Conservation (phyloP, 2,888 invertebrate genomes). For the Aradus depressus region DNA sequence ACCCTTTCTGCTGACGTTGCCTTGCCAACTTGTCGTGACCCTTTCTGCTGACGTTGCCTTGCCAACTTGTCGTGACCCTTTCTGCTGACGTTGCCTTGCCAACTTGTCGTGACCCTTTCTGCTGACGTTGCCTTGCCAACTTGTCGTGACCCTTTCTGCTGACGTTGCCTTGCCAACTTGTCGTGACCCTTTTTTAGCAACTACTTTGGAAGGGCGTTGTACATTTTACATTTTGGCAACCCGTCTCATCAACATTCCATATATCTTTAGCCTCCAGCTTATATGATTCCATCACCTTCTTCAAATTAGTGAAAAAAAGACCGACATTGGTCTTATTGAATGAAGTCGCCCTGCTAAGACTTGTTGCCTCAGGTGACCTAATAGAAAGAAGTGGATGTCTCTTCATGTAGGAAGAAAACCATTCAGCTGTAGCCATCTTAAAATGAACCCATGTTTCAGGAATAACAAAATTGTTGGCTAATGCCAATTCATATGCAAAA, state of each 20-base stretch:
- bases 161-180: too few relatives aligned
- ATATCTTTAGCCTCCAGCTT: conserved; percentile 23
- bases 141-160: too few relatives aligned
- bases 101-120: too few relatives aligned
- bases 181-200: conserved; percentile 28
- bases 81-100: too few relatives aligned
- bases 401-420: conserved; percentile 19
- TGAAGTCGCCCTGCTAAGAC: conserved; percentile 8
- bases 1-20: too few relatives aligned
- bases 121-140: too few relatives aligned
- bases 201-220: conserved; percentile 28
- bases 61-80: too few relatives aligned
- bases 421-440: conserved; percentile 24
- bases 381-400: conserved; percentile 17
- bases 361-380: conserved; percentile 18
- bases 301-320: conserved; percentile 22
- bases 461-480: conserved; percentile 10
- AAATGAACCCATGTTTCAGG: conserved; percentile 23
- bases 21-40: too few relatives aligned
- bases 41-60: too few relatives aligned
- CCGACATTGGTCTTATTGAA: conserved; percentile 11
- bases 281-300: too few relatives aligned
- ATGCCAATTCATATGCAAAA: conserved; percentile 26
- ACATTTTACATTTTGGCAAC: conserved; percentile 31
- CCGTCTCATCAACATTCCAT: conserved; percentile 31